These are phyloP conservation scores for Doris montereyensis DNA, from an alignment of 2,888 invertebrate species.

Conservation along the genomic window DNA sequence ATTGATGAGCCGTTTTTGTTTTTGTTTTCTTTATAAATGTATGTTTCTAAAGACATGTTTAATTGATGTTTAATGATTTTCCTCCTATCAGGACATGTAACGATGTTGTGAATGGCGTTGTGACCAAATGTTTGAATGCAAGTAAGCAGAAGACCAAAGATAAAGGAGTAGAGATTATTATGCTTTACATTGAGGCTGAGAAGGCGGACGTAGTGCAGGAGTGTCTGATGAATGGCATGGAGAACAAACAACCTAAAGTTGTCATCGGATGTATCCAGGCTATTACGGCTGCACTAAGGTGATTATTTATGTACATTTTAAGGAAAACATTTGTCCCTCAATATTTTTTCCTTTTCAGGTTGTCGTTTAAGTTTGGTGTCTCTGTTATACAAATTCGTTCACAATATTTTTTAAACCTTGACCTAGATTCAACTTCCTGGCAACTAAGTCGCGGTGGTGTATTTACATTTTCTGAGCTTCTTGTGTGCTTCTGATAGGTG, in stretches of 20 bases:
- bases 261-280: slow-evolving; percentile 87
- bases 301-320: too few species aligned
- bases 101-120: slow-evolving; percentile 90
- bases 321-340: too few species aligned
- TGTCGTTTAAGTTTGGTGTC: too few species aligned
- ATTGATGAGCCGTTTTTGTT: not conserved
- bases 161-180: slow-evolving; percentile 87
- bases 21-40: not conserved
- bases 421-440: too few species aligned
- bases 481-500: too few species aligned
- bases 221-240: slow-evolving; percentile 92
- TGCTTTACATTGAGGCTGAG: slow-evolving; percentile 97
- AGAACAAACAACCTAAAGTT: slow-evolving; percentile 96
- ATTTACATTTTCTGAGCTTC: too few species aligned
- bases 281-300: slow-evolving; percentile 81
- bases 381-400: too few species aligned
- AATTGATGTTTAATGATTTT: not conserved
- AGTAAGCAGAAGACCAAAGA: slow-evolving; percentile 93
- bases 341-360: too few species aligned
- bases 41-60: not conserved
- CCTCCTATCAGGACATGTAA: slow-evolving; percentile 79
- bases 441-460: too few species aligned
- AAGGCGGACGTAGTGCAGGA: slow-evolving; percentile 91
- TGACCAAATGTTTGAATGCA: slow-evolving; percentile 93
- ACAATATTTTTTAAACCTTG: too few species aligned